Conservation (phyloP, 2,113 vertebrate genomes). For the Octodon degus region DNA sequence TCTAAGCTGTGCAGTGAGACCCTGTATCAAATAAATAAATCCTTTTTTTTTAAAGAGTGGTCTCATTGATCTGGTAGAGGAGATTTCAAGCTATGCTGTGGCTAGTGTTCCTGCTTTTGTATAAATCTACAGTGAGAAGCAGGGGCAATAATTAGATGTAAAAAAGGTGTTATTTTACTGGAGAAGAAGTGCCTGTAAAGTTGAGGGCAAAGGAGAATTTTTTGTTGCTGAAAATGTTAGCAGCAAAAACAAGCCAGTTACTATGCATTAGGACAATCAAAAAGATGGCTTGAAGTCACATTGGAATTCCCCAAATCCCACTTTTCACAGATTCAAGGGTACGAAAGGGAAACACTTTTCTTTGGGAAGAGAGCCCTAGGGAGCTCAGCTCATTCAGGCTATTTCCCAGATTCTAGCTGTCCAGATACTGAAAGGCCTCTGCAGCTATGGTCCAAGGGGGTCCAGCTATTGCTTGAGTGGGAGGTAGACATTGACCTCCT, state of each 20-base stretch:
- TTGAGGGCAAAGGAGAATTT: background rate
- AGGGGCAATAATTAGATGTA: background rate
- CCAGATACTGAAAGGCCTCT: background rate
- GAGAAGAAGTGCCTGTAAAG: background rate
- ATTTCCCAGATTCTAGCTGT: background rate
- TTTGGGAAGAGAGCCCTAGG: background rate
- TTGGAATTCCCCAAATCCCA: background rate
- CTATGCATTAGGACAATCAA: background rate
- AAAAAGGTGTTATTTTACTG: background rate
- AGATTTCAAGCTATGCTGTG: background rate
- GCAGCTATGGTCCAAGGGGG: background rate
- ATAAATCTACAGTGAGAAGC: background rate
- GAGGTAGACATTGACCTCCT: background rate
- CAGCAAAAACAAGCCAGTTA: background rate
- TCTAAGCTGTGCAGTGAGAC: no score
- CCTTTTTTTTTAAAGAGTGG: background rate
- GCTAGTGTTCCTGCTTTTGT: background rate
- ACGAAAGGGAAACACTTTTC: background rate
- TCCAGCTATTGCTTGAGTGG: background rate
- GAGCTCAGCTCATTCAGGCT: background rate
- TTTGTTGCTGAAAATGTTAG: background rate
- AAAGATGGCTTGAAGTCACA: background rate
- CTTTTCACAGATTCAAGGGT: background rate
- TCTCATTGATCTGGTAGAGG: background rate
- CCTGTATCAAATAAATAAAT: no score